phyloP scores from a whole-genome alignment of 2,113 vertebrate species.

The Epinephelus cyanopodus region DNA sequence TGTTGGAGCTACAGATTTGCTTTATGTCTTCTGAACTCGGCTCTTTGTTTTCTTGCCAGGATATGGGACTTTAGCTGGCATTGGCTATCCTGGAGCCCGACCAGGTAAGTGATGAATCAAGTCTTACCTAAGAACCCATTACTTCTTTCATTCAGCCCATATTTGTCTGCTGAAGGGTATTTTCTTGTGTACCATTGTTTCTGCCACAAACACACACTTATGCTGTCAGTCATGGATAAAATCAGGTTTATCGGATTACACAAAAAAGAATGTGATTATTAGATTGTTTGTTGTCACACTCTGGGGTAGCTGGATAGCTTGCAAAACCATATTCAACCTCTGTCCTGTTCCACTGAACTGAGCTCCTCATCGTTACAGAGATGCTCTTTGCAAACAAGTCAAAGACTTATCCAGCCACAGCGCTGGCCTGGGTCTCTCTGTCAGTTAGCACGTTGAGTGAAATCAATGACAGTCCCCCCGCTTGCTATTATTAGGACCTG shows the following conservation, averaged over 20 bases:
- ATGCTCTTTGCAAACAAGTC: neutral
- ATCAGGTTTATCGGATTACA: neutral
- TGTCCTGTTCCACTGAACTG: conserved; percentile 3
- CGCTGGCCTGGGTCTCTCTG: neutral
- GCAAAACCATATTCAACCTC: neutral
- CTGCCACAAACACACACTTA: neutral
- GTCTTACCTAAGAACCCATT: neutral
- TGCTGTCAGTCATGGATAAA: neutral
- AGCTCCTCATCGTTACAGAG: neutral
- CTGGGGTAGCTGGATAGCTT: neutral
- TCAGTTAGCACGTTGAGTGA: neutral
- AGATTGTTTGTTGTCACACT: neutral
- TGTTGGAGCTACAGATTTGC: conserved; percentile 37
- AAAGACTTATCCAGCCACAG: neutral
- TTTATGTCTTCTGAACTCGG: conserved; percentile 27
- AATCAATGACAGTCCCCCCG: neutral
- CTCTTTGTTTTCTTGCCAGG: conserved; percentile 71
- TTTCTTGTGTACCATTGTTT: neutral
- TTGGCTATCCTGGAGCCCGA: conserved; percentile 55
- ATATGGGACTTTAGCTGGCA: conserved; percentile 71
- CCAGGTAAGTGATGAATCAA: conserved; percentile 72
- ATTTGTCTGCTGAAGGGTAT: conserved; percentile 6
- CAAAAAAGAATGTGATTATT: conserved; percentile 3
- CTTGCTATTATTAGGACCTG: conserved; percentile 43
- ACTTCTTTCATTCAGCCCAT: conserved; percentile 4